Conservation (phyloP, 2,113 vertebrate genomes). For the Equus przewalskii region DNA sequence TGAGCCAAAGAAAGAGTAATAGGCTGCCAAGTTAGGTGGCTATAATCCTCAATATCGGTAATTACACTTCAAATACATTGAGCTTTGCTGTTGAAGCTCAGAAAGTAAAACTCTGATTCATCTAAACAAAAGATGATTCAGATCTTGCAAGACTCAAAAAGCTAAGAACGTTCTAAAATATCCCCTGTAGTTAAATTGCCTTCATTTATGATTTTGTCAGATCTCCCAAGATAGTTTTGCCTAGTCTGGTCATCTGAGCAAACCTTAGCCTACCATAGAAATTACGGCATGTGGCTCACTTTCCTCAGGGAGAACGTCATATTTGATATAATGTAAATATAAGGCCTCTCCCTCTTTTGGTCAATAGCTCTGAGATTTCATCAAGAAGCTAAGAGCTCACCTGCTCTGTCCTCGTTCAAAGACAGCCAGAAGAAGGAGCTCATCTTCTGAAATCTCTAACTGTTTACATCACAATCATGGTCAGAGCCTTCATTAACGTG, state of each 20-base stretch:
- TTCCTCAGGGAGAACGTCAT: constrained; percentile 44
- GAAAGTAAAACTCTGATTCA: constrained; percentile 60
- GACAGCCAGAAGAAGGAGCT: neutral
- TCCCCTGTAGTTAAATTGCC: constrained; percentile 39
- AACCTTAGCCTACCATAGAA: neutral
- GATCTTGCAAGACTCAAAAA: constrained; percentile 50
- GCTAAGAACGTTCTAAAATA: neutral
- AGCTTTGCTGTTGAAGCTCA: constrained; percentile 64
- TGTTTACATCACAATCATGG: no score
- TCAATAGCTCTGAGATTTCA: neutral
- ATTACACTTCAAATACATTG: constrained; percentile 76
- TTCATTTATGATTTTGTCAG: constrained; percentile 41
- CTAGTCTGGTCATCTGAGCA: neutral
- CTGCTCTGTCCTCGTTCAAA: neutral
- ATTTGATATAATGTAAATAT: neutral
- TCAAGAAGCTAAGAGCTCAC: neutral
- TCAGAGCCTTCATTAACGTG: neutral
- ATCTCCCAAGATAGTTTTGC: neutral
- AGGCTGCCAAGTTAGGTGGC: constrained; percentile 65
- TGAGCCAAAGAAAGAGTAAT: constrained; percentile 72
- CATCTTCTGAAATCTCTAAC: neutral
- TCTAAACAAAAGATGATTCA: constrained; percentile 70
- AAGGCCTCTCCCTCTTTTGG: neutral
- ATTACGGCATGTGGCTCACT: neutral
- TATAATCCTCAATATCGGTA: constrained; percentile 74